Evolutionary conservation across 2,113 vertebrate genomes (phyloP), one percentile per base, ranked within the genome.

Genomic region (Vombatus ursinus): DNA sequence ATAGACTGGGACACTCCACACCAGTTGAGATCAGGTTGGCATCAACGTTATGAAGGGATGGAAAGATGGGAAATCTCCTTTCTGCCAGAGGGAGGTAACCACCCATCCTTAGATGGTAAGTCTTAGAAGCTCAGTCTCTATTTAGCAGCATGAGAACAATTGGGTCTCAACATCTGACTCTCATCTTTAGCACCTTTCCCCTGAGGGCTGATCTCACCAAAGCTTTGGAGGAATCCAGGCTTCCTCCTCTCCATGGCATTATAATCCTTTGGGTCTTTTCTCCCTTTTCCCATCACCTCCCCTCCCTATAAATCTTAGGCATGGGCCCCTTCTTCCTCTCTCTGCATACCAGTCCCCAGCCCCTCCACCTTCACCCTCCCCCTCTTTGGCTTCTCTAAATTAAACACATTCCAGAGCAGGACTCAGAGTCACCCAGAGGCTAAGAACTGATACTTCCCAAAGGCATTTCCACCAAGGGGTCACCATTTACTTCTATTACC

Each of bases 161-260:
- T 12, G 31, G 57, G 10, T 37, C 57, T 14, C 28, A 68, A 12
- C 68, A 84, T 84, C 68, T 84, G 68, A 44, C 19, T 84, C 68
- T 84, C 68, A 84, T 84, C 68, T 84, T n/a, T 44, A 84, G 68
- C 49, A 91, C 53, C 52, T 92, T 90, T 31, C 54, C 93, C 26
- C 28, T 16, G 47, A 92, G 91, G 31, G 23, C 90, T 10, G 0
- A 48, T 7, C 37, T 50, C 47, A 50, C 47, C 16, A 6, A 95
- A 90, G 26, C 26, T 51, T 68, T 53, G 48, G 37, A 7, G 19
- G n/a, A 84, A 44, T 84, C n/a, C 19, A 84, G 68, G 37, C n/a
- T 84, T 44, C 68, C n/a, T 84, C 68, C 68, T 84, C 68, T 8
- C 68, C 68, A 23, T 23, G n/a, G 68, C 19, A 84, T 44, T 84